Percentiles rank a stretch among this genome's conserved stretches.
Conservation (phyloP, 2,797 vertebrate species). For the Fistularia commersonii region DNA sequence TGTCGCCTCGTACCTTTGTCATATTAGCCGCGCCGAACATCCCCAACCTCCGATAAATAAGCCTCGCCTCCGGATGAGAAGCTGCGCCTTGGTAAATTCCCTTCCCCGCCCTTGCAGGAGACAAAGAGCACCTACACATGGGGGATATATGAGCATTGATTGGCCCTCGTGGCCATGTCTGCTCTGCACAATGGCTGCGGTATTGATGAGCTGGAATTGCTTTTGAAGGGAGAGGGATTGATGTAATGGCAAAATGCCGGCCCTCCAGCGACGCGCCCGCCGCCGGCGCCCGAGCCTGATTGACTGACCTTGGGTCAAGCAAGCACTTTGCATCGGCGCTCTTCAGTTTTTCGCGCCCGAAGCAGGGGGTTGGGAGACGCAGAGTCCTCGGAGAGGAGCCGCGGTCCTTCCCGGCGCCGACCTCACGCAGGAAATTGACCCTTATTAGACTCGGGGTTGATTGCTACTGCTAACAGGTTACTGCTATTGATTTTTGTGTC, state of each 20-base stretch:
- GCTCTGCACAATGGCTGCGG: conserved; percentile 62
- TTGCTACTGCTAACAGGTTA: conserved; percentile 60
- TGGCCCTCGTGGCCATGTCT: conserved; percentile 61
- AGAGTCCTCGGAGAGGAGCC: conserved; percentile 16
- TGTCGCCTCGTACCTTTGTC: no score
- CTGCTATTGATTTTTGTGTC: conserved; percentile 69
- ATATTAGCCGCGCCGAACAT: no score
- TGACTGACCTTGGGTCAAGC: conserved; percentile 74
- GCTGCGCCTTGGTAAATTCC: conserved; percentile 52
- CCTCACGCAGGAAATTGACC: conserved; percentile 36
- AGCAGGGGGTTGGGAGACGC: conserved; percentile 7
- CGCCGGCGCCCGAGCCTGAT: conserved; percentile 63
- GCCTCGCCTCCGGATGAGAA: no score
- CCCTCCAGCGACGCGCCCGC: conserved; percentile 54
- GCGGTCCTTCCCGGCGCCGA: conserved; percentile 14
- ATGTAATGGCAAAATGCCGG: conserved; percentile 62
- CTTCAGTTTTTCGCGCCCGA: conserved; percentile 41
- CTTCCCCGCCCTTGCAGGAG: conserved; percentile 29
- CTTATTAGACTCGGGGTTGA: conserved; percentile 44
- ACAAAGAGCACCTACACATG: conserved; percentile 63
- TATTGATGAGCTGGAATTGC: conserved; percentile 75
- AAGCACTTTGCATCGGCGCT: conserved; percentile 54
- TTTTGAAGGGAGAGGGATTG: conserved; percentile 74
- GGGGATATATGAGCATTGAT: conserved; percentile 71
- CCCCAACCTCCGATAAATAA: no score